Base-by-base conservation (phyloP, 2,797 vertebrate species). In the Poecile montanus region DNA sequence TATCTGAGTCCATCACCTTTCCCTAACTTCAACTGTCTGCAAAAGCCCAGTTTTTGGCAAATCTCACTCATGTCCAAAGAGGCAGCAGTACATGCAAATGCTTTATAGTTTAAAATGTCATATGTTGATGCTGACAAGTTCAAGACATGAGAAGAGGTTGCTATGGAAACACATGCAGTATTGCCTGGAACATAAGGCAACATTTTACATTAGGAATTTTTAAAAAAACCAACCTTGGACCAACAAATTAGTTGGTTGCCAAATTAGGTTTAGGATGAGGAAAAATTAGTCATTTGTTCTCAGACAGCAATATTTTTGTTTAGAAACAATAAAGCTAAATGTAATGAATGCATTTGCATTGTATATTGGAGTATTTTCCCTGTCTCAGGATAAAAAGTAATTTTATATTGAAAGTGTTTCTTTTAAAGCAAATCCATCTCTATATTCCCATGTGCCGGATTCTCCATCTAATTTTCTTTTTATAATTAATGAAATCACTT, bases 91-190 rank as follows among this genome's bases (percentile, higher is more conserved):
- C 15, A 38, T 76, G 66, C 63, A 91, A 91, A 91, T 16, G 27
- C 40, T 82, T 81, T 38, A 32, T 14, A 61, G 88, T 93, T 94
- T 91, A 74, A 88, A 94, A 92, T 85, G 92, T 95, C 89, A 1
- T 42, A 51, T 89, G 88, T 84, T 94, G 92, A 86, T 90, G 93
- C 85, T 77, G 66, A 94, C 92, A 95, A 80, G 95, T 95, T 97
- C 95, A 95, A 78, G 95, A 85, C 93, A 88, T 9, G 15, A 85
- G 91, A 89, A 82, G 77, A 74, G 27, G 96, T 96, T 97, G 90
- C 97, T 91, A 96, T 95, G 95, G 96, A 94, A 95, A 97, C 96
- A 68, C 47, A 71, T 1, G 1, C 71, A 50, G 25, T 88, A 91
- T 40, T 80, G 71, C 92, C 79, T 73, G 30, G 68, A 96, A 94